phyloP scores from a whole-genome alignment of 2,888 invertebrate species.

The Chironomus riparius region DNA sequence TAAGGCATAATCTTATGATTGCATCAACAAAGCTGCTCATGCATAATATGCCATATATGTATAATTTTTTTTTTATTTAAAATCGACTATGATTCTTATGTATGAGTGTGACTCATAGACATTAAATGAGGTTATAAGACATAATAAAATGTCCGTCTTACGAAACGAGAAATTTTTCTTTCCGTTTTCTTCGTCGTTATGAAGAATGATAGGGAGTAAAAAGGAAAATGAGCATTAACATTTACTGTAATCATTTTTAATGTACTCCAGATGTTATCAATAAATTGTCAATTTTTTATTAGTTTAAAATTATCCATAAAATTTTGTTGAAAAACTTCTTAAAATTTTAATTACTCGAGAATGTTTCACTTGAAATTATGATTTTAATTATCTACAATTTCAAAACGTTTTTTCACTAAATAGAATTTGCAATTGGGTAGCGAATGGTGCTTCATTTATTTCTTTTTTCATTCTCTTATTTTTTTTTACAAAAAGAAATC shows the following conservation, averaged over 20 bases:
- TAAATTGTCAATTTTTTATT: conserved; percentile 22
- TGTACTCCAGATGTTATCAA: conserved; percentile 18
- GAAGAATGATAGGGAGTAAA: background rate
- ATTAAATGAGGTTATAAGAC: background rate
- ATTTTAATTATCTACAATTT: conserved; percentile 16
- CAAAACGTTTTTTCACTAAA: background rate
- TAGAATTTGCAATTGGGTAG: background rate
- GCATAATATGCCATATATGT: conserved; percentile 3
- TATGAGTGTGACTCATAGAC: conserved; percentile 14
- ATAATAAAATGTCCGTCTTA: background rate
- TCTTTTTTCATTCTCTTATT: background rate
- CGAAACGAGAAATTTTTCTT: background rate
- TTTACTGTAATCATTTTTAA: background rate
- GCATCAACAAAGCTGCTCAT: conserved; percentile 15
- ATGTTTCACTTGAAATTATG: conserved; percentile 9
- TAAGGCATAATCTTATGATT: conserved; percentile 13
- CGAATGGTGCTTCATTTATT: background rate
- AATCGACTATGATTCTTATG: conserved; percentile 2
- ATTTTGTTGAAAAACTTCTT: too few species aligned
- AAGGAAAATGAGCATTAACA: background rate
- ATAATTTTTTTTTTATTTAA: background rate
- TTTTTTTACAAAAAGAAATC: conserved; percentile 4
- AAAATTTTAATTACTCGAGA: background rate
- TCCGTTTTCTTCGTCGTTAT: background rate
- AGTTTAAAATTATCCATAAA: background rate